Evolutionary conservation across 2,888 invertebrate genomes (phyloP).

Genomic region (Zaprionus bogoriensis): DNA sequence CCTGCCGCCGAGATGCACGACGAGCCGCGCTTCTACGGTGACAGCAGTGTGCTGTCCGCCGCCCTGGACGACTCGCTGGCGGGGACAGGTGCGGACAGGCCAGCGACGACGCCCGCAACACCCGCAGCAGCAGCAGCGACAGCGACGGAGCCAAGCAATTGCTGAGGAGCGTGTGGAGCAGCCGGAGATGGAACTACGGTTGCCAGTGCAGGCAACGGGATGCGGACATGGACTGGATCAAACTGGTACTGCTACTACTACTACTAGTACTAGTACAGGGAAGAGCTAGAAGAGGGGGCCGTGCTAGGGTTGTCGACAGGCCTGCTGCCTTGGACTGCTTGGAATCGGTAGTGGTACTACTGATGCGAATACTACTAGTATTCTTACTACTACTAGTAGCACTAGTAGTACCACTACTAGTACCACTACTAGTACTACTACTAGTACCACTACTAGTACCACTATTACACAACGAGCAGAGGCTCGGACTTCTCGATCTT

Average conservation of each 20-base stretch:
- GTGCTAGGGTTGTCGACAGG: no score
- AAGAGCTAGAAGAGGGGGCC: not conserved
- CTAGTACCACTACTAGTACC: no score
- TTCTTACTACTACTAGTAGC: no score
- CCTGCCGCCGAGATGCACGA: constrained; percentile 76
- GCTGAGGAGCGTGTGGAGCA: constrained; percentile 5
- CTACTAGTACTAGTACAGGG: not conserved
- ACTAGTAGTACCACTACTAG: no score
- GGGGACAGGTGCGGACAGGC: not conserved
- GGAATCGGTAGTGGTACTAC: no score
- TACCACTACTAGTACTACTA: no score
- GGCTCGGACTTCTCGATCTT: not conserved
- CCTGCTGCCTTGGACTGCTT: no score
- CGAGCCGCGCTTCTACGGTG: constrained; percentile 83
- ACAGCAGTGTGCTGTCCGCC: constrained; percentile 61
- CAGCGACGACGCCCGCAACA: constrained; percentile 6
- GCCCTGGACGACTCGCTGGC: constrained; percentile 57
- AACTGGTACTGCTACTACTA: not conserved
- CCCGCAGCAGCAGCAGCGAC: constrained; percentile 40
- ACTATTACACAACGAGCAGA: no score
- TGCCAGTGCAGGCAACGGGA: not conserved
- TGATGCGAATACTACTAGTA: no score
- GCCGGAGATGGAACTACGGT: not conserved
- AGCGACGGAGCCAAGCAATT: constrained; percentile 23
- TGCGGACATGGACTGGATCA: not conserved